A percentile compares a stretch with the other conserved stretches of the same genome.
Conservation (phyloP, 2,797 vertebrate genomes). For the Helicolenus hilgendorfi region DNA sequence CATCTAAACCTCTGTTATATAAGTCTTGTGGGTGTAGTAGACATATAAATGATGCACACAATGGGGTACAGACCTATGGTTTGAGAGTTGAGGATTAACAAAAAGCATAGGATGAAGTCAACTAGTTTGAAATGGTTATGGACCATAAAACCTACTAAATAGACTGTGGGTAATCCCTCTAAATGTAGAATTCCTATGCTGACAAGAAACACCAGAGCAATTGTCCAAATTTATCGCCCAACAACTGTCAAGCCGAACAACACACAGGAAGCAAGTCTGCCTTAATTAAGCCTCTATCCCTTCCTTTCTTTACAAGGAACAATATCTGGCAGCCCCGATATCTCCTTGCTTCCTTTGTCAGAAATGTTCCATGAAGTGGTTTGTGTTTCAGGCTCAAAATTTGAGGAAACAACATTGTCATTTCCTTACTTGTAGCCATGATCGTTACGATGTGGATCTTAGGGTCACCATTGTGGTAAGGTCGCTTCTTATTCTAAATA, state of each 20-base stretch:
- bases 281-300: slow-evolving; percentile 51
- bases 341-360: slow-evolving; percentile 5
- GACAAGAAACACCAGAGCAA: slow-evolving; percentile 39
- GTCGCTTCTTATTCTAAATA: slow-evolving; percentile 46
- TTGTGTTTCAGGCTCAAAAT: background rate
- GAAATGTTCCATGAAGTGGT: background rate
- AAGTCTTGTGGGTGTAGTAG: slow-evolving; percentile 14
- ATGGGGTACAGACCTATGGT: background rate
- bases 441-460: background rate
- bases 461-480: slow-evolving; percentile 12
- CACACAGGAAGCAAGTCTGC: slow-evolving; percentile 40
- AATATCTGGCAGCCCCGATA: slow-evolving; percentile 17
- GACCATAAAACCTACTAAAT: slow-evolving; percentile 38
- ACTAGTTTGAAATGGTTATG: background rate
- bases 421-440: slow-evolving; percentile 2
- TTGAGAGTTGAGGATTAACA: slow-evolving; percentile 15
- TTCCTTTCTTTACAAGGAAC: slow-evolving; percentile 22
- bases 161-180: slow-evolving; percentile 26
- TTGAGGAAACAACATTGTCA: slow-evolving; percentile 14
- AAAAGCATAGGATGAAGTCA: background rate
- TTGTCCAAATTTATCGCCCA: slow-evolving; percentile 65
- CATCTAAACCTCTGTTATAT: background rate
- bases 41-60: slow-evolving; percentile 41
- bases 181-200: slow-evolving; percentile 46
- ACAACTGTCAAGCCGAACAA: slow-evolving; percentile 49